Percentiles rank a stretch among this genome's conserved stretches.
phyloP scores from a whole-genome alignment of 2,888 invertebrate species.

The Cosmorhoe ocellata region DNA sequence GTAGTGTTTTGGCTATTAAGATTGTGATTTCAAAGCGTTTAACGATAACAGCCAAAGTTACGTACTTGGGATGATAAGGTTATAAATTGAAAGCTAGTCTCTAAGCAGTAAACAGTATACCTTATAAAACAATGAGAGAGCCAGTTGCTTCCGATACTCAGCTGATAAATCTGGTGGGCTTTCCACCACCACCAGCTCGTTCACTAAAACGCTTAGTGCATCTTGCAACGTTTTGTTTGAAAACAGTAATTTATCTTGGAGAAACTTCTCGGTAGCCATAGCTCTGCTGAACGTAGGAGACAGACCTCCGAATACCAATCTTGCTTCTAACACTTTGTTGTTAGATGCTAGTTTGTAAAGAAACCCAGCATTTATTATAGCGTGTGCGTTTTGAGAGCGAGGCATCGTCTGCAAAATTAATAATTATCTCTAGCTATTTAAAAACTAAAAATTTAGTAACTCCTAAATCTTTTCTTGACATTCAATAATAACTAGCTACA shows the following conservation, averaged over 20 bases:
- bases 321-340: constrained; percentile 65
- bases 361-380: constrained; percentile 89
- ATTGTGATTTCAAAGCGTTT: too few species aligned
- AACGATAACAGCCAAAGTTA: too few species aligned
- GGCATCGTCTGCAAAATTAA: constrained; percentile 86
- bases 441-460: too few species aligned
- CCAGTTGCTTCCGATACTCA: constrained; percentile 83
- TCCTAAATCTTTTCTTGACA: too few species aligned
- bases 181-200: constrained; percentile 50
- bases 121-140: constrained; percentile 82
- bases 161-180: constrained; percentile 79
- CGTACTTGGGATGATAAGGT: too few species aligned
- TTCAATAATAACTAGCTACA: too few species aligned
- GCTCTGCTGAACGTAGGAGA: constrained; percentile 73
- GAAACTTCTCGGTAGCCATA: constrained; percentile 69
- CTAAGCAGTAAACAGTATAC: too few species aligned
- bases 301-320: constrained; percentile 84
- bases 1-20: too few species aligned
- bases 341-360: constrained; percentile 76
- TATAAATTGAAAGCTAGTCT: too few species aligned
- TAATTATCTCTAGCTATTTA: too few species aligned
- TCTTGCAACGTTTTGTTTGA: constrained; percentile 67
- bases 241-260: constrained; percentile 68
- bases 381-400: constrained; percentile 87
- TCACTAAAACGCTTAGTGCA: constrained; percentile 45